Evolutionary conservation across 2,797 vertebrate genomes (phyloP).

Genomic region (Anguilla anguilla): DNA sequence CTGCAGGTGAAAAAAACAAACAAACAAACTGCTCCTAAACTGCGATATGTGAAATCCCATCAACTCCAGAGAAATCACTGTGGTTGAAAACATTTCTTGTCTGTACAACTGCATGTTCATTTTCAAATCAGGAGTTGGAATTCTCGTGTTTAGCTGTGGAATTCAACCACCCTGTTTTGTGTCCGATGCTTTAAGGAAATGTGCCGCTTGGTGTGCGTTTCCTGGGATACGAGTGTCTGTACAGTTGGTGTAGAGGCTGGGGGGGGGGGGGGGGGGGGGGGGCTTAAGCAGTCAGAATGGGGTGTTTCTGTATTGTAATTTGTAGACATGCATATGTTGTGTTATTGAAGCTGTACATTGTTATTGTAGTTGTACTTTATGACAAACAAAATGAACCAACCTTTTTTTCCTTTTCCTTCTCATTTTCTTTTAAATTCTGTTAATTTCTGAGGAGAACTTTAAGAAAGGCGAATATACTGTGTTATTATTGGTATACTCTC

Average conservation of each 20-base stretch:
- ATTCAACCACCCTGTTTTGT: neutral
- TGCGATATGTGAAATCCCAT: neutral
- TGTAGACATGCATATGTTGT: conserved; percentile 22
- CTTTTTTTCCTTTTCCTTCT: neutral
- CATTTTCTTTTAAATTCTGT: conserved; percentile 20
- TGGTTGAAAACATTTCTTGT: neutral
- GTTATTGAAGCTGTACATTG: conserved; percentile 28
- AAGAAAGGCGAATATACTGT: conserved; percentile 21
- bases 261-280: no score
- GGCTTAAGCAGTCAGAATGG: neutral
- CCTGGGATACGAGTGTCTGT: neutral
- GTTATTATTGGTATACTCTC: conserved; percentile 21
- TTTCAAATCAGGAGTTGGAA: neutral
- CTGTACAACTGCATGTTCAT: neutral
- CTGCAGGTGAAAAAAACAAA: neutral
- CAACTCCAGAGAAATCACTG: neutral
- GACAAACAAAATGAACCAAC: neutral
- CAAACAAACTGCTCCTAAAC: neutral
- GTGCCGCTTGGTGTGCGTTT: neutral
- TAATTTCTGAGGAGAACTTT: conserved; percentile 16
- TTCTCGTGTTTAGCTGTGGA: neutral
- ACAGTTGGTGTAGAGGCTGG: neutral
- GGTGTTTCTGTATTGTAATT: conserved; percentile 28
- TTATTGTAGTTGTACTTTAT: conserved; percentile 28
- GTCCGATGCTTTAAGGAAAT: neutral